Evolutionary conservation across 2,888 invertebrate genomes (phyloP), one percentile per base, ranked within the genome.

Genomic region (Pocota personata): DNA sequence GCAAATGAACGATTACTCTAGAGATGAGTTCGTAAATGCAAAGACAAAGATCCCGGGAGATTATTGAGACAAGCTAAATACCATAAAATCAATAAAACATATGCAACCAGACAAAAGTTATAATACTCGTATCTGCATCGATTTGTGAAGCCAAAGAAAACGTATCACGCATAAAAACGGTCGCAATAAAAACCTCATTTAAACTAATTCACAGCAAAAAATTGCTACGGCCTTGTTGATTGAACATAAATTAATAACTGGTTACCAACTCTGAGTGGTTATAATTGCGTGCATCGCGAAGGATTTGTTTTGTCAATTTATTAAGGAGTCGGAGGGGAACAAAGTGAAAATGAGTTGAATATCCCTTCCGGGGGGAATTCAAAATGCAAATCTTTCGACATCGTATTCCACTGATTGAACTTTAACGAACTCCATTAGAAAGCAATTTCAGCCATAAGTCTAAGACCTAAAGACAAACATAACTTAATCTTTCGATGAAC

Each of bases 221-320:
- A 32, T 21, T 27, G 4, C 62, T 16, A 46, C 27, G 52, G 48
- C 48, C 60, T 83, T 62, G 79, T 79, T 73, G 78, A 72, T 72
- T 58, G 69, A 69, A 57, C 50, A 84, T 84, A 84, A 80, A 84
- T 84, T 80, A 84, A 76, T 80, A 80, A 58, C 64, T 71, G 75
- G 80, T 69, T 60, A 76, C 80, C 64, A 80, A 71, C 62, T 62
- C 37, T 19, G 24, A 21, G 19, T 6, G 2, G 60, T 58, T 52
- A 52, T 84, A 84, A 80, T 84, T 80, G 84, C 84, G 84, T 84
- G 84, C 80, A 84, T 84, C 66, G 80, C 71, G 71, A 84, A 46
- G 84, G 84, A 84, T 71, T 80, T 84, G 80, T 84, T 84, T 84
- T 75, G 71, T 84, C 80, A 84, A 84, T 84, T 84, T 64, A 64